Evolutionary conservation across 64 coral and sea anemone genomes (phyloP), one percentile per base, ranked within the genome.

Genomic region (Pocillopora verrucosa): DNA sequence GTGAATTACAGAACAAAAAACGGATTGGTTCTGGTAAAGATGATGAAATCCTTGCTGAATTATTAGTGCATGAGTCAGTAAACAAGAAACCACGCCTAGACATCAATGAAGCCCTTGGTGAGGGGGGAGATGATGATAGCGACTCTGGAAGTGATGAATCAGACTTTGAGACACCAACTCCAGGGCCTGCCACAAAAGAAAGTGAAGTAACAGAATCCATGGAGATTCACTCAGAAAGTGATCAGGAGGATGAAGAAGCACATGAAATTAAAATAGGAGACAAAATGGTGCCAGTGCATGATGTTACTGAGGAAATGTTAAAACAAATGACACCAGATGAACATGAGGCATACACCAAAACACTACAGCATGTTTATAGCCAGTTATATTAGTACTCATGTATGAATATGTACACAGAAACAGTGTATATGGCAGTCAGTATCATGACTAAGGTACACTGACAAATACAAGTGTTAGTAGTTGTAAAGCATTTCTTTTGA

Each of bases 231-330:
- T 77, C 83, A 68, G 90, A 91, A 75, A 91, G 80, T 73, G 90
- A 94, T 13, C 89, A 94, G 19, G 92, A 94, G 80, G 94, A 92
- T 75, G 94, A 96, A 0, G 96, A 92, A 26, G 93, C 87, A 9
- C 90, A 98, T 26, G 91, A 89, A 58, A 89, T 91, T 11, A 95
- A 90, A 89, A 88, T 98, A 62, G 91, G 91, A 37, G 92, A 94
- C 62, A 98, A 93, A 60, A 86, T 93, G 84, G 90, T 98, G 82
- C 82, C 93, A 61, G 45, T 98, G 45, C 60, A 79, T 91, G 96
- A 98, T 89, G 94, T 98, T 16, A 98, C 87, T 67, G 91, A 93
- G 60, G 91, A 93, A 77, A 98, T 98, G 96, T 88, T 98, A 68
- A 88, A 88, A 36, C 61, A 80, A 61, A 98, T 98, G 96, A 95